These are phyloP conservation scores for Argyresthia goedartella DNA, from an alignment of 2,888 invertebrate species.

Conservation along the genomic window DNA sequence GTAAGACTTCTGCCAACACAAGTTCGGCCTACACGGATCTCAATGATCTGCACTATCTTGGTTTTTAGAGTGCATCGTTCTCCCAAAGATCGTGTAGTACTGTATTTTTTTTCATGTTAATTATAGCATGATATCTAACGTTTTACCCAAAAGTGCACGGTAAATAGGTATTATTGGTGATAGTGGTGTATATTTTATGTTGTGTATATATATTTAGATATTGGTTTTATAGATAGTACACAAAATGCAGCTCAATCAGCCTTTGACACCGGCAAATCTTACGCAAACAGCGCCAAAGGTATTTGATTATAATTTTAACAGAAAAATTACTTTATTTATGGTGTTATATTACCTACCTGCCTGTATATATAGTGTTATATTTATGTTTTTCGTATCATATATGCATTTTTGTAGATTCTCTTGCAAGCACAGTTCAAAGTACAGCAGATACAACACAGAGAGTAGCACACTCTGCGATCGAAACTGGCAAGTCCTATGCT, in stretches of 20 bases:
- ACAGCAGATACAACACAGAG: constrained; percentile 13
- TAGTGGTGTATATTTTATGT: neutral
- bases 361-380: neutral
- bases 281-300: constrained; percentile 1
- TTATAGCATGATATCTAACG: too few relatives aligned
- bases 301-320: neutral
- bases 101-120: too few relatives aligned
- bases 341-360: too few relatives aligned
- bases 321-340: too few relatives aligned
- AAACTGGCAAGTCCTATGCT: constrained; percentile 12
- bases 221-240: constrained; percentile 34
- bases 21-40: too few relatives aligned
- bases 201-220: constrained; percentile 30
- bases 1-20: too few relatives aligned
- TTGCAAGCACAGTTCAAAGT: constrained; percentile 10
- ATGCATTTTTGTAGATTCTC: constrained; percentile 7
- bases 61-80: too few relatives aligned
- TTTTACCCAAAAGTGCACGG: too few relatives aligned
- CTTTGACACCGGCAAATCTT: constrained; percentile 8
- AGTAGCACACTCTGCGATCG: constrained; percentile 9
- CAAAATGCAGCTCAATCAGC: constrained; percentile 22
- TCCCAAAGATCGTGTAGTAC: too few relatives aligned
- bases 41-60: too few relatives aligned
- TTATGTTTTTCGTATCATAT: neutral
- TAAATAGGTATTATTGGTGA: too few relatives aligned